phyloP scores from a whole-genome alignment of 2,113 vertebrate genomes.

The Tichodroma muraria region DNA sequence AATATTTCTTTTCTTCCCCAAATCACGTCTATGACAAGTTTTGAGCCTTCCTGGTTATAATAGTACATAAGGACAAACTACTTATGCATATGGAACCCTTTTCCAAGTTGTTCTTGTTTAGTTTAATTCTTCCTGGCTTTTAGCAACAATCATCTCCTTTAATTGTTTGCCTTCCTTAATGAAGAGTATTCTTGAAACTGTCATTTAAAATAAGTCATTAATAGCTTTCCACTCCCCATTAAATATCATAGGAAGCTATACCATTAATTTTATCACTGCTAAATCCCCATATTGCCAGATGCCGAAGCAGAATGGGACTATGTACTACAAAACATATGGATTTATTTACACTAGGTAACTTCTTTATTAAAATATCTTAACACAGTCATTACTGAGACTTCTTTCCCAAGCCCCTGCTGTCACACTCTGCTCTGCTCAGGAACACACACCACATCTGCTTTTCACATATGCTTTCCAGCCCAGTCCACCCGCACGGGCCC shows the following conservation, averaged over 20 bases:
- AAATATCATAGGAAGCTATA: slow-evolving; percentile 46
- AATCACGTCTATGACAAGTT: neutral
- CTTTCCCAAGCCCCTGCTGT: slow-evolving; percentile 69
- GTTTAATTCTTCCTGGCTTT: slow-evolving; percentile 9
- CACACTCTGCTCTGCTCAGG: slow-evolving; percentile 30
- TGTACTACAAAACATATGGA: slow-evolving; percentile 66
- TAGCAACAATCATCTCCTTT: slow-evolving; percentile 21
- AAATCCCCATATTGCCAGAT: slow-evolving; percentile 54
- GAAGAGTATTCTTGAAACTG: slow-evolving; percentile 28
- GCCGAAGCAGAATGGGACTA: slow-evolving; percentile 42
- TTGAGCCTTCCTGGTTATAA: neutral
- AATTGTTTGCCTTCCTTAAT: slow-evolving; percentile 16
- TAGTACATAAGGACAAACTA: neutral
- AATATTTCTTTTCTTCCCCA: neutral
- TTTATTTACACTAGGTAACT: slow-evolving; percentile 71
- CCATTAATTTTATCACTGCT: slow-evolving; percentile 36
- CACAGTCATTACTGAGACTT: slow-evolving; percentile 61
- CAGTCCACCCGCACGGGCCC: slow-evolving; percentile 21
- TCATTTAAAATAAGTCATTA: slow-evolving; percentile 55
- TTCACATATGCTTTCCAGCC: slow-evolving; percentile 58
- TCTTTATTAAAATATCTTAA: slow-evolving; percentile 72
- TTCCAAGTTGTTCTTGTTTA: neutral
- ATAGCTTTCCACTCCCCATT: slow-evolving; percentile 30
- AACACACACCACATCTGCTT: slow-evolving; percentile 63
- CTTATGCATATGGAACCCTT: neutral